Base-by-base conservation (phyloP, 2,113 vertebrate species). In the Mugil cephalus region DNA sequence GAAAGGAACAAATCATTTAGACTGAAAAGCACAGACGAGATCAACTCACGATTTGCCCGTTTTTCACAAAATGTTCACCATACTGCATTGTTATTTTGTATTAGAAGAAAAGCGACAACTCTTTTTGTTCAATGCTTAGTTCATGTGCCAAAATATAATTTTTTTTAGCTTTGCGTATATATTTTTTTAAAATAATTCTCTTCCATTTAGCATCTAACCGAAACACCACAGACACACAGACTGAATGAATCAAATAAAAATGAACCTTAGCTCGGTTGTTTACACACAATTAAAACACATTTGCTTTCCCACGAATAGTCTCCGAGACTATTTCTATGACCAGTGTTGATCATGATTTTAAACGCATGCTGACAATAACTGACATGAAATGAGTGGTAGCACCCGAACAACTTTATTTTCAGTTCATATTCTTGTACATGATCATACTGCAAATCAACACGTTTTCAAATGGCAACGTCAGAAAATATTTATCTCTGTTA, bases 381-480 rank as follows among this genome's bases (percentile, higher is more conserved):
- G 55, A 48, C 9, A 76, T 68, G 30, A 24, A 65, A 40, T 79
- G 77, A 83, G 81, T 52, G 38, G 55, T 68, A 75, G 51, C 63
- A 87, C 73, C 63, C 71, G 75, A 79, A 68, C 35, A 68, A 51
- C 53, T 89, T 90, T 88, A 87, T 87, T 88, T 84, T 72, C 35
- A 74, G 6, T 53, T 73, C n/a, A 24, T 67, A 45, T 58, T 71
- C 56, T 7, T 35, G 60, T 73, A 90, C 82, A 89, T 42, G 8
- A 53, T 74, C 56, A 77, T 86, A 74, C 71, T 88, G 77, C 54
- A 82, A 87, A 80, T 80, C 53, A 85, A 64, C 52, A n/a, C 1
- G 60, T 67, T 77, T 78, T 66, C 54, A 77, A 75, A 58, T 76
- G 58, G 70, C 62, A 86, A 79, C 54, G 69, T 84, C 46, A 63